Evolutionary conservation across 2,888 invertebrate species (phyloP).

Genomic region (Deroplatys truncata): DNA sequence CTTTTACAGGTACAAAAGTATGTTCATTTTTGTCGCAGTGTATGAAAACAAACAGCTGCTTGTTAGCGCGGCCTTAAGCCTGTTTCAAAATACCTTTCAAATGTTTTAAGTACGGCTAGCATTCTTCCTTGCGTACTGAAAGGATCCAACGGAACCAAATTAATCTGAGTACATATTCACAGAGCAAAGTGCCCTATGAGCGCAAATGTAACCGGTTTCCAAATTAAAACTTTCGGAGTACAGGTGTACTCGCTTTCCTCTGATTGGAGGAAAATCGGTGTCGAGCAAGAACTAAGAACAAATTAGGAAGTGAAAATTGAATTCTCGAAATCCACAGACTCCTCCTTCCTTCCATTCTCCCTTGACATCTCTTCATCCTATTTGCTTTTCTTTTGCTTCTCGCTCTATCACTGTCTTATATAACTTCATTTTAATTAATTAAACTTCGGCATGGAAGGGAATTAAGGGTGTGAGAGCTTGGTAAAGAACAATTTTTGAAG

Average conservation of each 20-base stretch:
- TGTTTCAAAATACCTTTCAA: too few species aligned
- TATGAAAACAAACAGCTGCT: too few species aligned
- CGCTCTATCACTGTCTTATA: neutral
- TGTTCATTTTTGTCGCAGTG: too few species aligned
- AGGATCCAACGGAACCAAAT: too few species aligned
- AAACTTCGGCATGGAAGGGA: slow-evolving; percentile 13
- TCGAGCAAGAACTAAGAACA: slow-evolving; percentile 1
- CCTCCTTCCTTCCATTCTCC: neutral
- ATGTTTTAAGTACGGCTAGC: too few species aligned
- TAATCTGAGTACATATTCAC: too few species aligned
- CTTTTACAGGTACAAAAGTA: too few species aligned
- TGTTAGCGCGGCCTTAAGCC: too few species aligned
- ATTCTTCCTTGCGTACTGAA: too few species aligned
- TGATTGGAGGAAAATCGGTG: slow-evolving; percentile 9
- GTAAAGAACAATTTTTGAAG: neutral
- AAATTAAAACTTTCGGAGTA: neutral
- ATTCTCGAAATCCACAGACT: neutral
- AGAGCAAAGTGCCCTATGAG: neutral
- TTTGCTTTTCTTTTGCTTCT: neutral
- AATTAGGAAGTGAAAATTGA: slow-evolving; percentile 12
- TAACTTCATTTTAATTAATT: slow-evolving; percentile 28
- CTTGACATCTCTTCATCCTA: neutral
- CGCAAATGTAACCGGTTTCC: neutral
- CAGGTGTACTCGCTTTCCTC: neutral
- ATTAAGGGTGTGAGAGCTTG: neutral